These are phyloP conservation scores for Lagodon rhomboides DNA, from an alignment of 2,797 vertebrate species.

Conservation along the genomic window DNA sequence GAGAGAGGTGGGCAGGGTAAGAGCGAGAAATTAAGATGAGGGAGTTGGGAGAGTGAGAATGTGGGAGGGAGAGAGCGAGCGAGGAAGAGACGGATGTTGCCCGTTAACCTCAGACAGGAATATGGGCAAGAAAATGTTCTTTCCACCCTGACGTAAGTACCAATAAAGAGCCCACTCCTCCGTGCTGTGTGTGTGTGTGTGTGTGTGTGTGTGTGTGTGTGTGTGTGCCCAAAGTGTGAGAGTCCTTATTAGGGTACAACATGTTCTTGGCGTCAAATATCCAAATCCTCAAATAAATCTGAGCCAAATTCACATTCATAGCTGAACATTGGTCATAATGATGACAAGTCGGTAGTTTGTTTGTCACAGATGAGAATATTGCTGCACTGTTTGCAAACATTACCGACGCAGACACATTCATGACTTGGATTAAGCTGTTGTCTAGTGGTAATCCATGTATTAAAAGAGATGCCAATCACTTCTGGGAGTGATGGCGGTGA, in stretches of 20 bases:
- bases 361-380: background rate
- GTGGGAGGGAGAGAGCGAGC: conserved; percentile 39
- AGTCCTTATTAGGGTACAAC: conserved; percentile 69
- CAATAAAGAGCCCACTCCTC: conserved; percentile 77
- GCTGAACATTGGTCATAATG: background rate
- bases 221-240: conserved; percentile 51
- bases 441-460: background rate
- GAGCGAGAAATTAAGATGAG: conserved; percentile 44
- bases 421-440: conserved; percentile 1
- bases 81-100: conserved; percentile 74
- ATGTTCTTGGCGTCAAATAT: conserved; percentile 68
- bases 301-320: conserved; percentile 32
- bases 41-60: conserved; percentile 41
- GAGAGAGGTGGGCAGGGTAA: conserved; percentile 38
- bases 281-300: conserved; percentile 24
- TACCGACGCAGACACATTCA: background rate
- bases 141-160: conserved; percentile 82
- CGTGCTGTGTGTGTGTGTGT: conserved; percentile 34
- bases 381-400: background rate
- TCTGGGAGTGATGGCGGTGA: background rate
- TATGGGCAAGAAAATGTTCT: conserved; percentile 80
- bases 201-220: conserved; percentile 21
- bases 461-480: conserved; percentile 27
- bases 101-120: conserved; percentile 80
- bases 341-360: conserved; percentile 11